These are phyloP conservation scores for Psophia crepitans DNA, from an alignment of 2,113 vertebrate genomes.

Conservation along the genomic window DNA sequence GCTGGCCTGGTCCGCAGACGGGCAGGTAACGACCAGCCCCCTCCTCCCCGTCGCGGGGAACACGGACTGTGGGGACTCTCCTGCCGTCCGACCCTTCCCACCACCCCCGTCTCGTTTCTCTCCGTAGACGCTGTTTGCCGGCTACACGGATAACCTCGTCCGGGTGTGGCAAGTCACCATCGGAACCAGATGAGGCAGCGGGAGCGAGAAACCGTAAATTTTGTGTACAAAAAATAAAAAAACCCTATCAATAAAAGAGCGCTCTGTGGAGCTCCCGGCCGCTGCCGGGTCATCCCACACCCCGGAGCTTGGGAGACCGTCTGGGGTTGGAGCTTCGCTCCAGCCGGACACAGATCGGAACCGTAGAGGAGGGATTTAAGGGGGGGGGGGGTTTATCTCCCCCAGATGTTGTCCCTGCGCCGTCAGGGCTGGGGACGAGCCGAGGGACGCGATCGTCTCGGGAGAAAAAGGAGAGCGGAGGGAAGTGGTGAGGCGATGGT, in stretches of 20 bases:
- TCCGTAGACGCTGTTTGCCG: slow-evolving; percentile 90
- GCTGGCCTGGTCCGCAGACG: slow-evolving; percentile 96
- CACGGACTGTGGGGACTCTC: background rate
- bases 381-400: no score
- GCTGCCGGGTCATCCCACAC: background rate
- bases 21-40: slow-evolving; percentile 81
- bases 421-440: background rate
- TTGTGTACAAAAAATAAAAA: background rate
- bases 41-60: no score
- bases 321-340: background rate
- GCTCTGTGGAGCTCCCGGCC: background rate
- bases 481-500: background rate
- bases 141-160: slow-evolving; percentile 95
- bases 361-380: no score
- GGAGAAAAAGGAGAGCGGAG: accelerated
- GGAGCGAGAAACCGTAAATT: background rate
- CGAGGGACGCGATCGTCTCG: no score
- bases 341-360: background rate
- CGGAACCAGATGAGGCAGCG: slow-evolving; percentile 81
- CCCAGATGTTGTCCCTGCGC: accelerated
- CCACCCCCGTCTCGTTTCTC: background rate
- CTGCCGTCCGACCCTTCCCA: accelerated
- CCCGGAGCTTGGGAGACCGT: background rate
- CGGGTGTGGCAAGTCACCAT: slow-evolving; percentile 97
- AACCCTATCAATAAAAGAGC: background rate